Base-by-base conservation (phyloP, 2,113 vertebrate genomes). In the Phoenicopterus ruber region DNA sequence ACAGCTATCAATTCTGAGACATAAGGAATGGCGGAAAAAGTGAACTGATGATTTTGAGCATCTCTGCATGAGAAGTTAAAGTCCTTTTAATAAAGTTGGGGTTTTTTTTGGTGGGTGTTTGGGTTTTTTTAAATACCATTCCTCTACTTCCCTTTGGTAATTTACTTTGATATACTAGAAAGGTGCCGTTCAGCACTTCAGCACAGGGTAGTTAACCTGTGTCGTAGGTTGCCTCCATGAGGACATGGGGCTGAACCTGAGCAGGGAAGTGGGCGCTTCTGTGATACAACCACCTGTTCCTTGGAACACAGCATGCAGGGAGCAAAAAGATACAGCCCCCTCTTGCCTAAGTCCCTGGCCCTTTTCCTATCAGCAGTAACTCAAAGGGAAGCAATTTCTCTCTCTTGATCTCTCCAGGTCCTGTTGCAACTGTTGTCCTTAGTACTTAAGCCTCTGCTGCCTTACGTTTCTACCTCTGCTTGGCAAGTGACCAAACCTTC, bases 301-400 rank as follows among this genome's bases (percentile, higher is more conserved):
- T 58, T 16, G 14, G 65, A 47, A 42, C 18, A 22, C 20, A 29
- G 36, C 34, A 58, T 0, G 0, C 0, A 1, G 19, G 38, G 5
- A 83, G 46, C 32, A 62, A 55, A 49, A 38, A 32, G 8, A 55
- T 13, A 29, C 11, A 72, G 38, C 2, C 70, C 70, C 17, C 40
- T 65, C 57, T n/a, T 81, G 47, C 32, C 47, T 2, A 86, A 74
- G 54, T 28, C 13, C 16, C 13, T 4, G 9, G 44, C 26, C 38
- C 22, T 62, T 62, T 58, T 58, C 46, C 42, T 66, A 50, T 46
- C 40, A 66, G 22, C 57, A 47, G 13, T 3, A 63, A 63, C 16
- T 46, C 57, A 46, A 66, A 86, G 11, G 25, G 21, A 90, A 74
- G 26, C 34, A 55, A 61, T 28, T 79, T 49, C 44, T 69, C 31